Conservation (phyloP, 2,113 vertebrate genomes). For the Sturnus vulgaris region DNA sequence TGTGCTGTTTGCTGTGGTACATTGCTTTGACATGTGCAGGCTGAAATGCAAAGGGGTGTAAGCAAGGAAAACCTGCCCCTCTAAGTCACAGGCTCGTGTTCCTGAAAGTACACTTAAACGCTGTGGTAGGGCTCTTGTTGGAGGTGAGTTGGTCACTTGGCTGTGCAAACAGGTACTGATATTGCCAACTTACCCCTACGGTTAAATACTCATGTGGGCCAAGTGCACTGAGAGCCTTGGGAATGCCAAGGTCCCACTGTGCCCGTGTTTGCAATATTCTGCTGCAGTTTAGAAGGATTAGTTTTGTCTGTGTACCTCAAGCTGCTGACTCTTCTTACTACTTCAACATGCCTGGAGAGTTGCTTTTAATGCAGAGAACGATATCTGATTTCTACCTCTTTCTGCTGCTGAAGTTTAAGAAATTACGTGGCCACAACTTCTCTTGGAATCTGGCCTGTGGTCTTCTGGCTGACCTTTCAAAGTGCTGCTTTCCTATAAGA, state of each 20-base stretch:
- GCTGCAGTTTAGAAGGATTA: not conserved
- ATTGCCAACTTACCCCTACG: not conserved
- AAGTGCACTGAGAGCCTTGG: not conserved
- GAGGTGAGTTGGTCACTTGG: not conserved
- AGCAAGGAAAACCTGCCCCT: not conserved
- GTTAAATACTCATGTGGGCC: rapidly evolving
- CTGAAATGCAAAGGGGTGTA: not conserved
- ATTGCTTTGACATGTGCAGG: not conserved
- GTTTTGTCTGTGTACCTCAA: not conserved
- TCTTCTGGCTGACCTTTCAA: slow-evolving; percentile 25
- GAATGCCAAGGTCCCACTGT: not conserved
- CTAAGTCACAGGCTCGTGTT: not conserved
- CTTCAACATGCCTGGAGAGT: not conserved
- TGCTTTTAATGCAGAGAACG: not conserved
- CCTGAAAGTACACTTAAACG: not conserved
- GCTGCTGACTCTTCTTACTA: not conserved
- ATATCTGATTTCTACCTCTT: not conserved
- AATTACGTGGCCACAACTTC: not conserved
- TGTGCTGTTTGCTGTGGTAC: rapidly evolving
- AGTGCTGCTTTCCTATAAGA: not conserved
- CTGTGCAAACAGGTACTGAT: not conserved
- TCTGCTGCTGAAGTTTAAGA: not conserved
- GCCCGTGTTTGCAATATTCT: not conserved
- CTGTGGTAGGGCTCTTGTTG: not conserved
- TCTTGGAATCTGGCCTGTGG: slow-evolving; percentile 12